These are phyloP conservation scores for Frankliniella intonsa DNA, from an alignment of 2,888 invertebrate genomes.

Conservation along the genomic window DNA sequence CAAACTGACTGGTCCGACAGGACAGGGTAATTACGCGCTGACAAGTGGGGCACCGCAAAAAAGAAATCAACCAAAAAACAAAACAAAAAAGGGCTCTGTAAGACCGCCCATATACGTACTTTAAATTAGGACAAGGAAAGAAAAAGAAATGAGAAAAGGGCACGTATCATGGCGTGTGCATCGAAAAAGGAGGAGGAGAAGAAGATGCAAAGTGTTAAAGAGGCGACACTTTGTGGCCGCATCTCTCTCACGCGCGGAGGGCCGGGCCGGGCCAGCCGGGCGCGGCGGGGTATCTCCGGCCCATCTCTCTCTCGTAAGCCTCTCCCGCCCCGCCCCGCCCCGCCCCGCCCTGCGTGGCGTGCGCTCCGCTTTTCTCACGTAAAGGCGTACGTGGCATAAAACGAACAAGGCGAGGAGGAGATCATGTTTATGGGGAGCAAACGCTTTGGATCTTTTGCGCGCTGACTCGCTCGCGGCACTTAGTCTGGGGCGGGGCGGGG, in stretches of 20 bases:
- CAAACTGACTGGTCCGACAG: too few species aligned
- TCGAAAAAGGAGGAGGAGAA: too few species aligned
- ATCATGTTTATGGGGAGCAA: neutral
- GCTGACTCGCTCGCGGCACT: neutral
- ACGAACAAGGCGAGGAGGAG: neutral
- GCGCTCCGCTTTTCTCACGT: conserved; percentile 16
- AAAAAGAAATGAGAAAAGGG: too few species aligned
- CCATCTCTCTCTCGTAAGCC: neutral
- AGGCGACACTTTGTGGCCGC: neutral
- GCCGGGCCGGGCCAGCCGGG: neutral
- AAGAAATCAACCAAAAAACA: too few species aligned
- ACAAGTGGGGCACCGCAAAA: too few species aligned
- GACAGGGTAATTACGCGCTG: too few species aligned
- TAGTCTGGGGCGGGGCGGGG: too few species aligned
- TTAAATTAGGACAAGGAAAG: too few species aligned
- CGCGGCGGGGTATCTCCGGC: neutral
- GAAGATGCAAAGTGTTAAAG: neutral
- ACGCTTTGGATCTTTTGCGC: neutral
- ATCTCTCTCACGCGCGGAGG: neutral
- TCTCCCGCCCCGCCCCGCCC: neutral
- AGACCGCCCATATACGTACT: too few species aligned
- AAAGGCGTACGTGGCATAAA: conserved; percentile 13
- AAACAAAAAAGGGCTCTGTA: too few species aligned
- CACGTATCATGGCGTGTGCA: too few species aligned
- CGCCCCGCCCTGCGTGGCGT: neutral